phyloP scores from a whole-genome alignment of 2,888 invertebrate species.

The Chrysina gloriosa region DNA sequence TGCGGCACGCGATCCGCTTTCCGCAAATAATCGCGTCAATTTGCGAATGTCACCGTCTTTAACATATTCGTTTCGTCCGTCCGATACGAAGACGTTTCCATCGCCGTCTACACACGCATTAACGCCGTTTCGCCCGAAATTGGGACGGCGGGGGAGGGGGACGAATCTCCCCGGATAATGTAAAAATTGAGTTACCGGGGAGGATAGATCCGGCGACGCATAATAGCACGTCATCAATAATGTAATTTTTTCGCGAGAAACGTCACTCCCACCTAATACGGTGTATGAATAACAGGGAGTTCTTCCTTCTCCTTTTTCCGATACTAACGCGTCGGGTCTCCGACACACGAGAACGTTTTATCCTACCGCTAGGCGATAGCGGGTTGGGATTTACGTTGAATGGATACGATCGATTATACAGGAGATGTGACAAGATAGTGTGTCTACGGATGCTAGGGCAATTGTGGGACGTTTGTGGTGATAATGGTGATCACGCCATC shows the following conservation, averaged over 20 bases:
- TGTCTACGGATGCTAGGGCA: too few relatives aligned
- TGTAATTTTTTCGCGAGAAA: slow-evolving; percentile 22
- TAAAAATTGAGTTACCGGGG: slow-evolving; percentile 15
- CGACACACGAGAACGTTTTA: background rate
- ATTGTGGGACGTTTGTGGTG: too few relatives aligned
- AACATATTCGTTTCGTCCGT: background rate
- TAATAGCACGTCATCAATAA: slow-evolving; percentile 31
- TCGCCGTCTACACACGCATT: background rate
- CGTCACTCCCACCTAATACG: slow-evolving; percentile 16
- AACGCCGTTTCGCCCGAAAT: background rate
- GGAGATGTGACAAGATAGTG: background rate
- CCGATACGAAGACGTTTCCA: background rate
- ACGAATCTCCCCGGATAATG: background rate
- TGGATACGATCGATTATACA: slow-evolving; percentile 9
- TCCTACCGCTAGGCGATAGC: background rate
- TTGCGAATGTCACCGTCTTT: too few relatives aligned
- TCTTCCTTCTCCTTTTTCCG: background rate
- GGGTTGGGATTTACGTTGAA: slow-evolving; percentile 1
- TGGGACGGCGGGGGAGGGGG: too few relatives aligned
- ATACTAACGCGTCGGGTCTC: background rate
- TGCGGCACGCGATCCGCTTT: too few relatives aligned
- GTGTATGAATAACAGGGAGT: slow-evolving; percentile 10
- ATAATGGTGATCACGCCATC: too few relatives aligned
- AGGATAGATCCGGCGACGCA: slow-evolving; percentile 12
- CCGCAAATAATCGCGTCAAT: too few relatives aligned